Conservation (phyloP, 2,888 invertebrate genomes). For the Lapara coniferarum region DNA sequence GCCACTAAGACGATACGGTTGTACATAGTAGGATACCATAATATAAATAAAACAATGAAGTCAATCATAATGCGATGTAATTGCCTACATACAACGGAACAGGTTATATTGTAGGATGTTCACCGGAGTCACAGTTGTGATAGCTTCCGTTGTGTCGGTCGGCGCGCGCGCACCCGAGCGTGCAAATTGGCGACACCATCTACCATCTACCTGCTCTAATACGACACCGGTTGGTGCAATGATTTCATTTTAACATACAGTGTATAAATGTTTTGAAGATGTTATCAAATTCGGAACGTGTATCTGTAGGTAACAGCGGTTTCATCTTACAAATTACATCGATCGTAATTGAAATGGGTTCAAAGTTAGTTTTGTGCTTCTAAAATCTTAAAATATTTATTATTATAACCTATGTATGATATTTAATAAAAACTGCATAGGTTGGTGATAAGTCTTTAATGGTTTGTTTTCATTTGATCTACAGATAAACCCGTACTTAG, state of each 20-base stretch:
- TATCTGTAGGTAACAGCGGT: background rate
- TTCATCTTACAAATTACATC: background rate
- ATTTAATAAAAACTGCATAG: too few species aligned
- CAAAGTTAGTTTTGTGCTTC: too few species aligned
- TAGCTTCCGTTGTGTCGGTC: conserved; percentile 63
- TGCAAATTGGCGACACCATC: conserved; percentile 44
- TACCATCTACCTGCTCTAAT: conserved; percentile 37
- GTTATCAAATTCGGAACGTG: background rate
- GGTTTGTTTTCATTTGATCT: background rate
- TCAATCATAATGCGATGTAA: conserved; percentile 24
- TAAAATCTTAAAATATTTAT: too few species aligned
- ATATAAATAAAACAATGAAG: conserved; percentile 11
- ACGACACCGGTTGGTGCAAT: background rate
- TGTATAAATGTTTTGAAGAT: background rate
- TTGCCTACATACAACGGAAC: conserved; percentile 35
- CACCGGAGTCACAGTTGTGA: conserved; percentile 58
- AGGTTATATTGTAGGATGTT: conserved; percentile 49
- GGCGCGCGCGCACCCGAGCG: conserved; percentile 66
- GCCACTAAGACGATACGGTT: background rate
- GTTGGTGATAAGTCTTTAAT: background rate
- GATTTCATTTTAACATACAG: background rate
- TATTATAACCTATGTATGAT: too few species aligned
- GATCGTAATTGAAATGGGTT: too few species aligned
- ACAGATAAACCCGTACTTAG: background rate
- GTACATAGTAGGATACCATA: background rate